phyloP scores from a whole-genome alignment of 2,113 vertebrate species.

The Salvelinus fontinalis region DNA sequence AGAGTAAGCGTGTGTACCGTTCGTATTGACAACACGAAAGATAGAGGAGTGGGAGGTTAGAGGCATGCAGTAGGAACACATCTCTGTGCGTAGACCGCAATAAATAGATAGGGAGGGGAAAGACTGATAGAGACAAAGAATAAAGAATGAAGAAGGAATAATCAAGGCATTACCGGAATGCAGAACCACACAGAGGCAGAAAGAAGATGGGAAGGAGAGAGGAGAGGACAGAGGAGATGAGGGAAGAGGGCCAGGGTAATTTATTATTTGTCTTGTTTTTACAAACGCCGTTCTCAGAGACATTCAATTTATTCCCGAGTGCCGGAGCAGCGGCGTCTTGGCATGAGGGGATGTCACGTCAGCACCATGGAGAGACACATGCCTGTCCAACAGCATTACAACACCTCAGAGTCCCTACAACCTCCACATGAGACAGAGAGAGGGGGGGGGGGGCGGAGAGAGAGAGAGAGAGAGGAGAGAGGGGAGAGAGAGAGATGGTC shows the following conservation, averaged over 20 bases:
- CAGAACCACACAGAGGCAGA: constrained; percentile 15
- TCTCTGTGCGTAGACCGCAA: too few relatives aligned
- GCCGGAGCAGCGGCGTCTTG: constrained; percentile 16
- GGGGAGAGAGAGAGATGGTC: too few relatives aligned
- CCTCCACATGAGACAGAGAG: neutral
- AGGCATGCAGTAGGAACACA: too few relatives aligned
- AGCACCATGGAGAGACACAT: constrained; percentile 41
- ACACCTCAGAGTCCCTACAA: constrained; percentile 25
- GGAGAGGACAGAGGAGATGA: constrained; percentile 2
- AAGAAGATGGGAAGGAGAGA: constrained; percentile 1
- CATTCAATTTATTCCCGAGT: constrained; percentile 53
- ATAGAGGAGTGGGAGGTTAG: too few relatives aligned
- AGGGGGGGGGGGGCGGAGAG: neutral
- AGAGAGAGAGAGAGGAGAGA: constrained; percentile 4
- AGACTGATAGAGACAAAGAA: constrained; percentile 46
- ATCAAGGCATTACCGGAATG: constrained; percentile 8
- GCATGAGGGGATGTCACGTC: constrained; percentile 32
- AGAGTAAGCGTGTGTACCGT: too few relatives aligned
- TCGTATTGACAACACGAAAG: too few relatives aligned
- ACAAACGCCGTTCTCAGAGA: constrained; percentile 55
- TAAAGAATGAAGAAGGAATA: constrained; percentile 24
- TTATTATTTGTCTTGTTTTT: constrained; percentile 65
- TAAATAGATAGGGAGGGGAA: constrained; percentile 15
- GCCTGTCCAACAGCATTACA: constrained; percentile 37
- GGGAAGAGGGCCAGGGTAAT: constrained; percentile 47